Conservation (phyloP, 2,797 vertebrate genomes). For the Eulemur albifrons region DNA sequence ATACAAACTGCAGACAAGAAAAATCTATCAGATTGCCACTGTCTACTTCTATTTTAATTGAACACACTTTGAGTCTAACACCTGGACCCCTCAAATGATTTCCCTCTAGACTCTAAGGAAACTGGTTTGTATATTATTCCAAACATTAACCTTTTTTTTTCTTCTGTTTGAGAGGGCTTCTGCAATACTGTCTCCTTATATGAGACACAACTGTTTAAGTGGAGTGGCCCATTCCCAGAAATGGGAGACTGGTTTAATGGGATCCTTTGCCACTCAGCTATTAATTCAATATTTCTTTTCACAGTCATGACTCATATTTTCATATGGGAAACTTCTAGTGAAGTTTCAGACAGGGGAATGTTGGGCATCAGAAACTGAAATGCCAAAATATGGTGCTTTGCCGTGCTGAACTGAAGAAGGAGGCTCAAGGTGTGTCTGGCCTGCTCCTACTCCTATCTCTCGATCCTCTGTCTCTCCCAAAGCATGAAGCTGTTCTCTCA, state of each 20-base stretch:
- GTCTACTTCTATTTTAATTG: neutral
- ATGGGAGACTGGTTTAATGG: neutral
- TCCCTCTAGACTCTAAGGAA: neutral
- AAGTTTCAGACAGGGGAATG: neutral
- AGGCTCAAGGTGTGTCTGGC: neutral
- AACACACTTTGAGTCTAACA: neutral
- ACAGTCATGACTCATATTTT: neutral
- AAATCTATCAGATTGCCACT: neutral
- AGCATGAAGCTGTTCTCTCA: neutral
- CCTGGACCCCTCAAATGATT: neutral
- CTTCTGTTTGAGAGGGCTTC: neutral
- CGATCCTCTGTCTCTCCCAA: neutral
- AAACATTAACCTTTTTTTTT: neutral
- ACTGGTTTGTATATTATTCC: neutral
- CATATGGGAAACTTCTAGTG: neutral
- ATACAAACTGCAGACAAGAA: neutral
- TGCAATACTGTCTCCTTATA: neutral
- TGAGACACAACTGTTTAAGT: neutral
- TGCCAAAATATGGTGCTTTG: neutral
- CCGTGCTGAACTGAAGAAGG: neutral
- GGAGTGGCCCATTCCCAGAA: neutral
- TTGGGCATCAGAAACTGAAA: neutral
- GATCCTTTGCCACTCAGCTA: neutral
- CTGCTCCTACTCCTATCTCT: neutral
- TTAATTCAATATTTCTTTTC: neutral